Base-by-base conservation (phyloP, 1,140 invertebrate species). In the Drosophila leontia region DNA sequence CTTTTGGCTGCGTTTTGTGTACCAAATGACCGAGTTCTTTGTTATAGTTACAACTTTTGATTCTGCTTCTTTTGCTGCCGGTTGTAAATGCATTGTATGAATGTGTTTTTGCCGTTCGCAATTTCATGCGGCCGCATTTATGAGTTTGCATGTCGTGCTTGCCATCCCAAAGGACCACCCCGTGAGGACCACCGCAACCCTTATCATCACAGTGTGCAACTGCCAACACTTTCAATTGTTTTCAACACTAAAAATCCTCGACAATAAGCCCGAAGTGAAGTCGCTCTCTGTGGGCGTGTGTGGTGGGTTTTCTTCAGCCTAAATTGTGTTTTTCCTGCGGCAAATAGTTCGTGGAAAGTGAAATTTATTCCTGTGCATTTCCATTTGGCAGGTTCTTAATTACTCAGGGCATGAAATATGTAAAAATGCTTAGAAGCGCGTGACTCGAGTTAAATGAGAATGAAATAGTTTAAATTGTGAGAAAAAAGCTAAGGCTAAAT, bases 11-110 rank as follows among this genome's bases (percentile, higher is more conserved):
- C 78, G 68, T 79, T 86, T 78, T 82, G 83, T 53, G 72, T 42
- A 78, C 80, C 80, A 82, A 88, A 84, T 90, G 84, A 88, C 84
- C 85, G 80, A 84, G 85, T 84, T 88, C 74, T 78, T 78, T 75
- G 69, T 76, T 82, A 78, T 71, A 82, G 69, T 75, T 74, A 71
- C 55, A 75, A 61, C 45, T 62, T 39, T 26, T 63, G 35, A 59
- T 72, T 48, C 55, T 71, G 51, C 44, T 59, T 26, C 65, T 19
- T 47, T 37, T 48, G 34, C 35, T 48, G 56, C 41, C 29, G 12
- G 32, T n/a, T 64, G 63, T 69, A 44, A 57, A 67, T 58, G 75
- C 68, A 59, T 72, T 53, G 69, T 57, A 48, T 71, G 34, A 57
- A 37, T 69, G 53, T 76, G 61, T 68, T 67, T 65, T 53, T 26